Conservation (phyloP, 2,113 vertebrate species). For the Macaca nemestrina region DNA sequence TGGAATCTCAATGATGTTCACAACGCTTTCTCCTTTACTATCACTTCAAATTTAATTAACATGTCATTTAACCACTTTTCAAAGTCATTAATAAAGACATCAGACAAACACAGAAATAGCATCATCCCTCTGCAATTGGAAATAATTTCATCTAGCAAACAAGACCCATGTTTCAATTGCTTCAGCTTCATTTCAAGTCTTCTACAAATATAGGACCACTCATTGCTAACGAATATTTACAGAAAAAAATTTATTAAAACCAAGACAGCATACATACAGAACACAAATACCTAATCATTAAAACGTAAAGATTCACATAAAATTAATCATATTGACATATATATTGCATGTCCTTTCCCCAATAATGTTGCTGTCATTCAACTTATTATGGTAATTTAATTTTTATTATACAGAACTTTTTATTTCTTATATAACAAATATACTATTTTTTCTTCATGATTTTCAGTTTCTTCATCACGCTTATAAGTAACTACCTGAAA, state of each 20-base stretch:
- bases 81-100: constrained; percentile 65
- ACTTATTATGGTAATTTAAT: neutral
- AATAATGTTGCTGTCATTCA: neutral
- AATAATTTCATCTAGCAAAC: constrained; percentile 35
- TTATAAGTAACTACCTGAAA: neutral
- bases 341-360: neutral
- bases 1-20: constrained; percentile 60
- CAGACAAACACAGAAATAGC: constrained; percentile 39
- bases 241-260: constrained; percentile 4
- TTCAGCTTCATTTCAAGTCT: constrained; percentile 26
- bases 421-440: neutral
- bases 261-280: neutral
- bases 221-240: neutral
- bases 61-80: constrained; percentile 49
- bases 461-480: neutral
- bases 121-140: neutral
- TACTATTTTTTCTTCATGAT: neutral
- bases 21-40: constrained; percentile 44
- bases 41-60: constrained; percentile 66
- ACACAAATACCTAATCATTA: neutral
- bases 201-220: neutral
- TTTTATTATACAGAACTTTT: neutral
- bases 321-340: neutral
- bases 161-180: neutral
- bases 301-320: neutral